A percentile compares a stretch with the other conserved stretches of the same genome.
Conservation (phyloP, 2,797 vertebrate genomes). For the Gila robusta region DNA sequence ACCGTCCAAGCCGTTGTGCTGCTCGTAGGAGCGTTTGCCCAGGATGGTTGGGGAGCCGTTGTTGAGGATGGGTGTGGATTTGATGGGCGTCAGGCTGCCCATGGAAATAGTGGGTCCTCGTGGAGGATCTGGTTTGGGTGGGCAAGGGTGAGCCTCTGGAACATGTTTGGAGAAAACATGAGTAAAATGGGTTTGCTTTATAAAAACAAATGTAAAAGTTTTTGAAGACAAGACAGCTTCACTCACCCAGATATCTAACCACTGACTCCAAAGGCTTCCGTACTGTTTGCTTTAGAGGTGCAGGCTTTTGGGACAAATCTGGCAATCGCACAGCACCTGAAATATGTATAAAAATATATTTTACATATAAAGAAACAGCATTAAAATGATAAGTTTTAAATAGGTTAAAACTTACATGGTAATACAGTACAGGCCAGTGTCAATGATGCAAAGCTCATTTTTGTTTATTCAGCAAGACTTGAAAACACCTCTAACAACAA, state of each 20-base stretch:
- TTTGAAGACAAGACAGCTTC: background rate
- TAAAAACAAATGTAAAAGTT: background rate
- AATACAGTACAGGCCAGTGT: background rate
- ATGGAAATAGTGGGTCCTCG: conserved; percentile 86
- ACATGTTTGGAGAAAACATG: background rate
- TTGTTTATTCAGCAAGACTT: background rate
- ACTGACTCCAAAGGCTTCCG: conserved; percentile 97
- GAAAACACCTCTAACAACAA: background rate
- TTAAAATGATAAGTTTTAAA: background rate
- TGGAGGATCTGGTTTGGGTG: conserved; percentile 86
- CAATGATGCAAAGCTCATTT: background rate
- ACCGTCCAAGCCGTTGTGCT: conserved; percentile 98
- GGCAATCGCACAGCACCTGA: conserved; percentile 92
- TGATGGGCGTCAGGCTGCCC: conserved; percentile 89
- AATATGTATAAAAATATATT: conserved; percentile 24
- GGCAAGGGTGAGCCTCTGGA: conserved; percentile 93
- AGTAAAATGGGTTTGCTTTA: background rate
- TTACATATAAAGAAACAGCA: background rate
- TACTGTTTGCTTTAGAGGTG: conserved; percentile 88
- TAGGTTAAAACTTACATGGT: background rate
- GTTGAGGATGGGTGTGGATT: conserved; percentile 93
- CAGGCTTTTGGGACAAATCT: conserved; percentile 86
- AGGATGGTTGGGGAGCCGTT: conserved; percentile 97
- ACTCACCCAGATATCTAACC: conserved; percentile 92
- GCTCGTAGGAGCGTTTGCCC: conserved; percentile 95